Evolutionary conservation across 2,113 vertebrate species (phyloP).

Genomic region (Anguilla rostrata): DNA sequence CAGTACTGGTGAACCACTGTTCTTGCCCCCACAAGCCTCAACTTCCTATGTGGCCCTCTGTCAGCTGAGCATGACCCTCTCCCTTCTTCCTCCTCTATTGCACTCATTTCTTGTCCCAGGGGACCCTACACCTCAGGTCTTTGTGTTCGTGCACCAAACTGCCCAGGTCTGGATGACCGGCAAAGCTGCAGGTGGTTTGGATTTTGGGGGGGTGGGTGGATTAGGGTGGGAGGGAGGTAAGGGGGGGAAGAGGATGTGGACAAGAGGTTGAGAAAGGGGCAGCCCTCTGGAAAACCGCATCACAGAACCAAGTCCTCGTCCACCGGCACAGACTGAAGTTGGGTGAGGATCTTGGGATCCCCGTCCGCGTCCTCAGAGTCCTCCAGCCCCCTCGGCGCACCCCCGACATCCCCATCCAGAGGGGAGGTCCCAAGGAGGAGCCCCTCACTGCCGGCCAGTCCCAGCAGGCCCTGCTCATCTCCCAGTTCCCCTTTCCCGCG

Average conservation of each 20-base stretch:
- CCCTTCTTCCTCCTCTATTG: constrained; percentile 1
- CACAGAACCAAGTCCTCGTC: constrained; percentile 78
- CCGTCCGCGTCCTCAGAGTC: constrained; percentile 72
- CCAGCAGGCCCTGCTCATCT: constrained; percentile 72
- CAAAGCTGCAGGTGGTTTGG: neutral
- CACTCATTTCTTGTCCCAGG: neutral
- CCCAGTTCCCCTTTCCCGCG: constrained; percentile 69
- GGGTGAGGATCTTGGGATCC: constrained; percentile 80
- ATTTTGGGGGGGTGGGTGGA: neutral
- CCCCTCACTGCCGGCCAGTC: constrained; percentile 73
- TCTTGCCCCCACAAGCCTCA: neutral
- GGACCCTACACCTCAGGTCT: neutral
- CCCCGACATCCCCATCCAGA: constrained; percentile 63
- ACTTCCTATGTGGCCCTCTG: neutral
- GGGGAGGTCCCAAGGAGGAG: constrained; percentile 73
- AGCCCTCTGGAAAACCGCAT: constrained; percentile 11
- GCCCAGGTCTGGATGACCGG: neutral
- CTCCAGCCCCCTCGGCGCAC: constrained; percentile 56
- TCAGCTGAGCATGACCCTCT: neutral
- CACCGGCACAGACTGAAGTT: constrained; percentile 85
- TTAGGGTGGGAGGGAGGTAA: neutral
- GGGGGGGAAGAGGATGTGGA: neutral
- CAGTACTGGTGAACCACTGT: neutral
- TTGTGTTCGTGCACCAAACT: neutral
- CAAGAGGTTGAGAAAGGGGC: neutral